Evolutionary conservation across 2,113 vertebrate genomes (phyloP).

Genomic region (Carassius gibelio): DNA sequence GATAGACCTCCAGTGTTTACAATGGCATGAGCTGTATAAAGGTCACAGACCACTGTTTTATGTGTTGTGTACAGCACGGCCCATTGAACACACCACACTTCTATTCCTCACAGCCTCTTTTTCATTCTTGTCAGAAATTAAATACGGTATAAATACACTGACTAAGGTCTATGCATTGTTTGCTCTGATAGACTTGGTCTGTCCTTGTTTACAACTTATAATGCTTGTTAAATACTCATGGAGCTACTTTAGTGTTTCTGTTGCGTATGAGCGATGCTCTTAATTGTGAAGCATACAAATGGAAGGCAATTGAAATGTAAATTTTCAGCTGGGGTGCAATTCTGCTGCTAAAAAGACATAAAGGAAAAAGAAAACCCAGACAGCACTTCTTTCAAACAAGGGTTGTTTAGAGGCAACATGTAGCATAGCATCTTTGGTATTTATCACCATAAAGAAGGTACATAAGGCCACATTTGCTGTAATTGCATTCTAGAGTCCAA

Average conservation of each 20-base stretch:
- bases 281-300: conserved; percentile 26
- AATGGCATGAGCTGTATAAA: background rate
- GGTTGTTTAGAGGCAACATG: background rate
- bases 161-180: background rate
- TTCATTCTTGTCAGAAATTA: conserved; percentile 5
- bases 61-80: background rate
- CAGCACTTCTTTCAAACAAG: background rate
- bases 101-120: background rate
- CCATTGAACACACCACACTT: background rate
- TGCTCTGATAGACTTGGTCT: background rate
- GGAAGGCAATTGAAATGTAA: conserved; percentile 32
- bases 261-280: background rate
- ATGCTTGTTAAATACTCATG: conserved; percentile 21
- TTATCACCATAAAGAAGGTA: conserved; percentile 37
- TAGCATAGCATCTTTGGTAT: conserved; percentile 21
- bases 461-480: conserved; percentile 38
- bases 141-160: background rate
- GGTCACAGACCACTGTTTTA: background rate
- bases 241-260: conserved; percentile 7
- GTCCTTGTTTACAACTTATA: too few species aligned
- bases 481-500: conserved; percentile 46
- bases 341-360: conserved; percentile 32
- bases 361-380: conserved; percentile 12
- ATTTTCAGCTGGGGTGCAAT: conserved; percentile 33
- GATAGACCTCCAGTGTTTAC: background rate